phyloP scores from a whole-genome alignment of 2,888 invertebrate genomes.

The Tubulanus polymorphus region DNA sequence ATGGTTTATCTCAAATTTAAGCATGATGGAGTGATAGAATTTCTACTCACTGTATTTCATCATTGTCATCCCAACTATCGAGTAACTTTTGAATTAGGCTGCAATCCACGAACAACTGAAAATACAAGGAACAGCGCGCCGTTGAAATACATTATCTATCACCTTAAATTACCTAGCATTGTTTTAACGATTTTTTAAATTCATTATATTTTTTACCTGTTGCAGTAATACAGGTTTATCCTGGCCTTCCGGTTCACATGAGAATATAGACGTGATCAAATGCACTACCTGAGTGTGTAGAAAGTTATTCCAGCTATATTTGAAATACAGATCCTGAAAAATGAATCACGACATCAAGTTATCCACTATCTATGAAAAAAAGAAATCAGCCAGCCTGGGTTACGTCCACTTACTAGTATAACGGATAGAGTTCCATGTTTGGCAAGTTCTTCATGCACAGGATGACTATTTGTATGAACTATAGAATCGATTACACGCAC shows the following conservation, averaged over 20 bases:
- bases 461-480: conserved; percentile 66
- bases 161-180: conserved; percentile 1
- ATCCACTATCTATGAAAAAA: too few relatives aligned
- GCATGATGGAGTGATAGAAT: too few relatives aligned
- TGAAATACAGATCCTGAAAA: conserved; percentile 81
- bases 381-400: too few relatives aligned
- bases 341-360: too few relatives aligned
- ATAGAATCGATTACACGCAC: conserved; percentile 74
- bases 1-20: too few relatives aligned
- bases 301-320: conserved; percentile 91
- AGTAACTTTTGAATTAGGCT: conserved; percentile 74
- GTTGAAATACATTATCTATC: conserved; percentile 13
- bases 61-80: conserved; percentile 77
- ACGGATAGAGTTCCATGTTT: conserved; percentile 60
- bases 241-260: conserved; percentile 42
- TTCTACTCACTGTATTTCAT: conserved; percentile 68
- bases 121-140: too few relatives aligned
- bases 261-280: conserved; percentile 70
- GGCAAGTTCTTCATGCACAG: conserved; percentile 66
- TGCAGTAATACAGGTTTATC: conserved; percentile 43
- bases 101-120: conserved; percentile 74
- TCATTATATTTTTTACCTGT: conserved; percentile 39
- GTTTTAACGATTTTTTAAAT: too few relatives aligned
- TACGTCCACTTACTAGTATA: conserved; percentile 59
- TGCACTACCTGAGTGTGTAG: conserved; percentile 83